Evolutionary conservation across 2,797 vertebrate species (phyloP), one percentile per base, ranked within the genome.

Genomic region (Poecilia wingei): DNA sequence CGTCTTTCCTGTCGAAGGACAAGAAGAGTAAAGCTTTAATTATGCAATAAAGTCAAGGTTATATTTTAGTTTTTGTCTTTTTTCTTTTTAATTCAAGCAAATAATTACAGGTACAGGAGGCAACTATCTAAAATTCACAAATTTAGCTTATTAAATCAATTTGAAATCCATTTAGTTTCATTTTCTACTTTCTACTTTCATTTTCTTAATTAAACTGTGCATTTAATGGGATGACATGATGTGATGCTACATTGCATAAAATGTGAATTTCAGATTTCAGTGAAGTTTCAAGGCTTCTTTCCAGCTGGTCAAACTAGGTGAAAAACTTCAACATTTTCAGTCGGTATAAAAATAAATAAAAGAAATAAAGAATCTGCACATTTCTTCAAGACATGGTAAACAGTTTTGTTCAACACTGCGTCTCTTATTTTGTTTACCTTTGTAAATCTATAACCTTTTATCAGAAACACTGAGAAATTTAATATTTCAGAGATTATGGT

Each of bases 1-100:
- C n/a, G 4, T 80, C 46, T n/a, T 72, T 76, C 41, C 53, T 76
- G 81, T 79, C 9, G 10, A 47, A 47, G 46, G 46, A 47, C 46
- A 47, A 18, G 46, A 47, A 47, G 16, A 47, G 46, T 47, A 47
- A 47, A 5, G 46, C 46, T 47, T 47, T 47, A 47, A 18, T 16
- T 33, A 4, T 18, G 5, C 13, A 16, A 33, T 18, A 61, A 31
- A 36, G 4, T 33, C 10, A 31, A 61, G 13, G 31, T 36, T 33
- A 36, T 7, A 64, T 36, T 64, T 18, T 64, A 14, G 28, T 20
- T 16, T 18, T 61, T 20, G 28, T 36, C 14, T 2, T 36, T 64
- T 18, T 64, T 18, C 6, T 41, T 41, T 39, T 39, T 6, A 39
- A 28, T n/a, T 31, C 28, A 59, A 59, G 57, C 28, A 31, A 59